Evolutionary conservation across 2,888 invertebrate species (phyloP), one percentile per base, ranked within the genome.

Genomic region (Cancer borealis): DNA sequence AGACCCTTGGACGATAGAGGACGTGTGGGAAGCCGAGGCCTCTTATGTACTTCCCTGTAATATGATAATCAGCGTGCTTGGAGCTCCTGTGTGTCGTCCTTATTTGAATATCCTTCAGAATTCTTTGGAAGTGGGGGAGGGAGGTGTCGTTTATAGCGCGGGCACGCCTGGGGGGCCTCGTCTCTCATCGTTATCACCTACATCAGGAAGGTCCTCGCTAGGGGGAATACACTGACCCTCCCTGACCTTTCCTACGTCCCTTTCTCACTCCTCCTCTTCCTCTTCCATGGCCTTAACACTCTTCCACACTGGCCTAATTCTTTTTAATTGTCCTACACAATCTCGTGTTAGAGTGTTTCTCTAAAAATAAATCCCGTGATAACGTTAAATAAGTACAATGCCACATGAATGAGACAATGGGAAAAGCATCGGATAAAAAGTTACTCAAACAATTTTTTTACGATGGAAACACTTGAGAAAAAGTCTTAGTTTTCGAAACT

Each of bases 161-260:
- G 91, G 93, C 93, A 93, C 93, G 93, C 93, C 87, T 87, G 79
- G 39, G 84, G 84, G 88, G 79, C n/a, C 49, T 79, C 92, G 73
- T 93, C 46, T 21, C 26, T 93, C 93, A 93, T 93, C 93, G 88
- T 92, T 93, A 92, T 93, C 93, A 93, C 91, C 93, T 93, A 93
- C 92, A 93, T 93, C 92, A 88, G 66, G 45, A 30, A 21, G 87
- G 14, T 66, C 88, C 66, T 66, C 88, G 84, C 46, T 45, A 54
- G 14, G n/a, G 60, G 60, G 30, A 39, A 39, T 46, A 26, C 92
- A 21, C 90, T 47, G 46, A 3, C 54, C 46, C 45, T 88, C 60
- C 60, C 45, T 60, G 30, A 10, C 92, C 49, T n/a, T 54, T 49
- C 26, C 88, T 54, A 26, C 54, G 30, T 60, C 39, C 49, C 92